Conservation (phyloP, 1,140 invertebrate genomes). For the Megalonaias nervosa region DNA sequence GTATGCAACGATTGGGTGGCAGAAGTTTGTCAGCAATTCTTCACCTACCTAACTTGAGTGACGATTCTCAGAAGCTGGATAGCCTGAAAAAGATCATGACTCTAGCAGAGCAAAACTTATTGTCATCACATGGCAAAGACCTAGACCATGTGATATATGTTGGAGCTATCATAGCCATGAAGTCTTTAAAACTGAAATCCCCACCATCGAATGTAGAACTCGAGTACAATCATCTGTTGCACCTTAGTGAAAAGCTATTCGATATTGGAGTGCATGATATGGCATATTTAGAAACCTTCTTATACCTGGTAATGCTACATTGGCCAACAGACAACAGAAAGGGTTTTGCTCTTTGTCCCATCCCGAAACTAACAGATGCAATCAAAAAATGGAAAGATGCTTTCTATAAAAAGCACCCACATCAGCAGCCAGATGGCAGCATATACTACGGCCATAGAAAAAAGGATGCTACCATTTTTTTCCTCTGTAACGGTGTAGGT, state of each 20-base stretch:
- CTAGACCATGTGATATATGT: conserved; percentile 8
- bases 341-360: conserved; percentile 5
- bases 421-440: conserved; percentile 26
- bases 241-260: not conserved
- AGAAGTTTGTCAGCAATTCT: conserved; percentile 24
- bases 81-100: too few relatives aligned
- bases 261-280: conserved; percentile 1
- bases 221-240: too few relatives aligned
- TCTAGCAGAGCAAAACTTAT: conserved; percentile 8
- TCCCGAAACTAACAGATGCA: conserved; percentile 14
- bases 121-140: conserved; percentile 7
- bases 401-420: conserved; percentile 31
- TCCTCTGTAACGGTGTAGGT: conserved; percentile 34
- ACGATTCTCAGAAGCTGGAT: not conserved
- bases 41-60: conserved; percentile 48
- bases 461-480: conserved; percentile 39
- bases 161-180: too few relatives aligned
- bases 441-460: conserved; percentile 19
- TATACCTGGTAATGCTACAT: conserved; percentile 32
- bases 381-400: conserved; percentile 29
- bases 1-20: conserved; percentile 17
- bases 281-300: conserved; percentile 24
- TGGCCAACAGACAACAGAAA: conserved; percentile 30
- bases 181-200: too few relatives aligned
- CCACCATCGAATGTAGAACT: too few relatives aligned